Evolutionary conservation across 2,113 vertebrate species (phyloP), one percentile per base, ranked within the genome.

Genomic region (Isurus oxyrinchus): DNA sequence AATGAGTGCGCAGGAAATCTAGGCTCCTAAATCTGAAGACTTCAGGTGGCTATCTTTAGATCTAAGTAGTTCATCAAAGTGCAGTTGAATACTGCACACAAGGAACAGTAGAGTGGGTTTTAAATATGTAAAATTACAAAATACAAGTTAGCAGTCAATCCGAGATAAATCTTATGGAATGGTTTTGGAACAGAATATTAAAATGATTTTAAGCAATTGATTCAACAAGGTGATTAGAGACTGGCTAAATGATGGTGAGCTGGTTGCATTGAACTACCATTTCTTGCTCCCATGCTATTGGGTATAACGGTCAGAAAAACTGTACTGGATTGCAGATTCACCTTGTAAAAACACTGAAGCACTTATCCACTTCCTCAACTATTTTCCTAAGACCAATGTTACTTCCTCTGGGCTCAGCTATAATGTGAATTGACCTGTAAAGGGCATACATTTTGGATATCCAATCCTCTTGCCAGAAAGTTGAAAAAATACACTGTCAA

Each of bases 401-500:
- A 96, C 96, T 97, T 97, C 97, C 97, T 97, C 61, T 25, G 97
- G 97, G 97, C 96, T 57, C 53, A 96, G 96, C 96, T 84, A 96
- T 97, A 94, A 96, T 96, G 96, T 97, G 97, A 97, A 97, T 96
- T 96, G 97, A 96, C 97, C 96, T 97, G 96, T 97, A 96, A 5
- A n/a, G 96, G 94, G 97, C 27, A 94, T 31, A 97, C 96, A 97
- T 96, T 97, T 96, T 96, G 96, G 97, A 96, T 0, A 67, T 91
- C 96, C 96, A 3, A 97, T 96, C 96, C 96, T 97, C 96, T 96
- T 97, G 97, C 97, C 98, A 98, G 55, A 59, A 59, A 59, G 27
- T n/a, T 14, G 13, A n/a, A 91, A 97, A 97, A 96, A 97, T 97
- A 97, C 97, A 97, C 97, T 97, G 96, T 96, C 97, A 97, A 96